Evolutionary conservation across 2,888 invertebrate genomes (phyloP).

Genomic region (Stegophylla sp.): DNA sequence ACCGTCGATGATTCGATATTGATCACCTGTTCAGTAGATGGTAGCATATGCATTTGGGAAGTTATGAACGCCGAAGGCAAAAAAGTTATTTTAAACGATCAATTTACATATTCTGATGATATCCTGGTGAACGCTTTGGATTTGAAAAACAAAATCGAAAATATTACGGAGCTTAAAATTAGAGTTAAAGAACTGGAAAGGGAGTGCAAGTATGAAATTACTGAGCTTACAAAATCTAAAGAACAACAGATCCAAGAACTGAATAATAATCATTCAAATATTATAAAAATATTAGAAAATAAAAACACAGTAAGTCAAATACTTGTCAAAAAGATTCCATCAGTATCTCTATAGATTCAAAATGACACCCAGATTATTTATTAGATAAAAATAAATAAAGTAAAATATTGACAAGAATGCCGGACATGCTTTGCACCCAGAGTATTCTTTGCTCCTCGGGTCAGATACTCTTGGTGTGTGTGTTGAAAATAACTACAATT

Average conservation of each 20-base stretch:
- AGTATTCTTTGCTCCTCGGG: no score
- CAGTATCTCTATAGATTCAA: no score
- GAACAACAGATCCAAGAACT: slow-evolving; percentile 56
- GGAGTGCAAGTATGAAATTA: slow-evolving; percentile 83
- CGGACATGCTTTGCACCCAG: no score
- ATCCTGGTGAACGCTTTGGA: slow-evolving; percentile 65
- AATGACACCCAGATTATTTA: no score
- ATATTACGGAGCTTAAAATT: slow-evolving; percentile 73
- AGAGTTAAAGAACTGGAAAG: slow-evolving; percentile 84
- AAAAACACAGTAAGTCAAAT: slow-evolving; percentile 66
- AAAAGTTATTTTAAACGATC: slow-evolving; percentile 44
- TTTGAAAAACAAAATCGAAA: slow-evolving; percentile 79
- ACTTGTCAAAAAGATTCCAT: no score
- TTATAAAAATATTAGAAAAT: slow-evolving; percentile 65
- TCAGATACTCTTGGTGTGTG: no score
- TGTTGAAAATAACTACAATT: no score
- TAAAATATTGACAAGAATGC: no score
- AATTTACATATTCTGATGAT: slow-evolving; percentile 58
- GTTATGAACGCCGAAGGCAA: slow-evolving; percentile 44
- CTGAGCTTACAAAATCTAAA: slow-evolving; percentile 70
- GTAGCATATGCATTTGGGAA: slow-evolving; percentile 85
- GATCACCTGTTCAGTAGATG: slow-evolving; percentile 78
- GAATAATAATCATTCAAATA: slow-evolving; percentile 47
- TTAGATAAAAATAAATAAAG: no score
- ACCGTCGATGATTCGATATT: slow-evolving; percentile 80